phyloP scores from a whole-genome alignment of 2,797 vertebrate species.

The Onychomys arenicola region DNA sequence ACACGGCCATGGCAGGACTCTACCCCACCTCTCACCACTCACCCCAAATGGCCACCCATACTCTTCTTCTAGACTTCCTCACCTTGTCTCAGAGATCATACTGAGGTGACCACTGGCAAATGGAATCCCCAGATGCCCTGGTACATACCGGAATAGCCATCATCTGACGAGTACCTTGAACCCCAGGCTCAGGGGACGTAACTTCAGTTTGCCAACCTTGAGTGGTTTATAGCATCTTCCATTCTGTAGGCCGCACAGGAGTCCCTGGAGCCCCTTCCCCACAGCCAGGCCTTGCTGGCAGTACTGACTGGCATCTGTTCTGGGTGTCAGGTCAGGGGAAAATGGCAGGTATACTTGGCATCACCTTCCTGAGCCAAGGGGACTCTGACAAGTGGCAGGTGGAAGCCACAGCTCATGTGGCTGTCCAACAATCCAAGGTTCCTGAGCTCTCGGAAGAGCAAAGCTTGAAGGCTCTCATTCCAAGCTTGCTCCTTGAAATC shows the following conservation, averaged over 20 bases:
- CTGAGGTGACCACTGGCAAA: not conserved
- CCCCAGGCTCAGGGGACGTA: not conserved
- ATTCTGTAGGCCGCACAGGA: not conserved
- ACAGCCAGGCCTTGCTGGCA: not conserved
- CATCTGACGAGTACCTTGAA: not conserved
- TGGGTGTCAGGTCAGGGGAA: not conserved
- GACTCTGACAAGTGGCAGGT: not conserved
- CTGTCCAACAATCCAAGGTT: not conserved
- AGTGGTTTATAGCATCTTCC: not conserved
- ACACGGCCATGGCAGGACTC: not conserved
- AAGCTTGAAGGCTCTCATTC: not conserved
- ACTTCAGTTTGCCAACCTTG: not conserved
- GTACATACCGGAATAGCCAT: too few species aligned
- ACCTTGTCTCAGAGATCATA: not conserved
- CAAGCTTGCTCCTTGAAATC: not conserved
- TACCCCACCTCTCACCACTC: not conserved
- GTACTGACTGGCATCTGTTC: not conserved
- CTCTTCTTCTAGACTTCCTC: not conserved
- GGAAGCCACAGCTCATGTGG: too few species aligned
- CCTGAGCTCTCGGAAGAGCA: too few species aligned
- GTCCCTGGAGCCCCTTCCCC: too few species aligned
- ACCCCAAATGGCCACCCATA: not conserved
- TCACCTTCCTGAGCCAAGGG: not conserved
- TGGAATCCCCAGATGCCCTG: not conserved
- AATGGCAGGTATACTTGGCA: fast-evolving